phyloP scores from a whole-genome alignment of 2,888 invertebrate genomes.

The Sarcophaga carnaria region DNA sequence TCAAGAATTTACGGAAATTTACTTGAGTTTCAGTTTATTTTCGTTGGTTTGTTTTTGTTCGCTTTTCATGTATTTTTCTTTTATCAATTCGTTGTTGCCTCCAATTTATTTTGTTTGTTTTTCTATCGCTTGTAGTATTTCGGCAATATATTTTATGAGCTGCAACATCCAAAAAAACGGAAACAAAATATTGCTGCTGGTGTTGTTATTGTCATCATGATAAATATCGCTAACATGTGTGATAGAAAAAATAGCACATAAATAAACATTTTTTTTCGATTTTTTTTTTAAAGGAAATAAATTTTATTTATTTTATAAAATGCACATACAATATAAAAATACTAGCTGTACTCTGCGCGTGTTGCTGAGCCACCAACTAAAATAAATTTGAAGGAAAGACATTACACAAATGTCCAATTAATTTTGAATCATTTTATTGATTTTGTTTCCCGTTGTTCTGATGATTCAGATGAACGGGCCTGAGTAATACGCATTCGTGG shows the following conservation, averaged over 20 bases:
- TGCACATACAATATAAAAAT: not conserved
- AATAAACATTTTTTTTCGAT: constrained; percentile 36
- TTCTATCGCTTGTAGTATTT: not conserved
- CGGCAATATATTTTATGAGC: constrained; percentile 32
- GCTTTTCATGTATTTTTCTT: not conserved
- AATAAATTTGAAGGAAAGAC: too few relatives aligned
- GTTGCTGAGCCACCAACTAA: too few relatives aligned
- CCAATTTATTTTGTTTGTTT: not conserved
- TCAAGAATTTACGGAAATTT: constrained; percentile 59
- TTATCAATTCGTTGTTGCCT: not conserved
- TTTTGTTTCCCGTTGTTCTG: too few relatives aligned
- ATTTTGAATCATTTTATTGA: too few relatives aligned
- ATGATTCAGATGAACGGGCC: too few relatives aligned
- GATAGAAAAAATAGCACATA: constrained; percentile 48
- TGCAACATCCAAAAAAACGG: not conserved
- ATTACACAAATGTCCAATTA: too few relatives aligned
- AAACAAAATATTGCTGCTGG: constrained; percentile 13
- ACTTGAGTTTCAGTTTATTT: constrained; percentile 13
- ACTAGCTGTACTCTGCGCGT: too few relatives aligned
- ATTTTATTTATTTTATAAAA: not conserved
- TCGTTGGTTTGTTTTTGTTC: not conserved
- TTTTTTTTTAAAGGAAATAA: constrained; percentile 1
- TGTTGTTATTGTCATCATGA: constrained; percentile 55
- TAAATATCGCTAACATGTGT: constrained; percentile 49
- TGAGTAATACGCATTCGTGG: too few relatives aligned